These are phyloP conservation scores for Pseudonaja textilis DNA, from an alignment of 2,113 vertebrate species.

Conservation along the genomic window DNA sequence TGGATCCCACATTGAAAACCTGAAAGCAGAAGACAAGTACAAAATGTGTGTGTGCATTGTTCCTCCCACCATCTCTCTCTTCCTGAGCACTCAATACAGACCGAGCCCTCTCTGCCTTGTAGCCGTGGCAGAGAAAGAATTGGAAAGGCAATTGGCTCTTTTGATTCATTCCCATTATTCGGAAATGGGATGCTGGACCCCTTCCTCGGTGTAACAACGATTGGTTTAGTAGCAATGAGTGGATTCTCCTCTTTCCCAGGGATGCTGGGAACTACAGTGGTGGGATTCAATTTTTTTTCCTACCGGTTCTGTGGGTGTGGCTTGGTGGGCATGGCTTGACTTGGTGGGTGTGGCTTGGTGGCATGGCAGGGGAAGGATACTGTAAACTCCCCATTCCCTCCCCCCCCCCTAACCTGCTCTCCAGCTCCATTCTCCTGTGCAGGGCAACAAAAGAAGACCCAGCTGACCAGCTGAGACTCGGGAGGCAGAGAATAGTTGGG, in stretches of 20 bases:
- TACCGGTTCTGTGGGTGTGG: too few species aligned
- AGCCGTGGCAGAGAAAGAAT: neutral
- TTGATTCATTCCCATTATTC: neutral
- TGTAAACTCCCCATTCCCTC: too few species aligned
- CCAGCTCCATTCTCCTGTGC: too few species aligned
- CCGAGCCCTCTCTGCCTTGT: neutral
- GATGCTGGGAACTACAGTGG: neutral
- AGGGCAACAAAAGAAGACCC: too few species aligned
- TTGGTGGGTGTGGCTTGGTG: too few species aligned
- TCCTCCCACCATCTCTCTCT: neutral
- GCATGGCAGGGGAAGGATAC: too few species aligned
- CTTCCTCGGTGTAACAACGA: neutral
- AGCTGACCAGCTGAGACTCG: too few species aligned
- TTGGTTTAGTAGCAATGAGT: neutral
- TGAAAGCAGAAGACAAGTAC: neutral
- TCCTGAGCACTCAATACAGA: neutral
- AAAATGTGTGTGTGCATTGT: neutral
- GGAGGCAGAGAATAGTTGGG: too few species aligned
- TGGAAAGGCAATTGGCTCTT: neutral
- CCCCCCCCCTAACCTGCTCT: too few species aligned
- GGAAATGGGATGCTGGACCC: neutral
- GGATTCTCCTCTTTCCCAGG: neutral
- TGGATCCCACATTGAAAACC: neutral
- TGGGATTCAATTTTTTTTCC: too few species aligned
- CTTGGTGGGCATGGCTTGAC: too few species aligned